Evolutionary conservation across 2,113 vertebrate genomes (phyloP), one percentile per base, ranked within the genome.

Genomic region (Cyprinodon variegatus): DNA sequence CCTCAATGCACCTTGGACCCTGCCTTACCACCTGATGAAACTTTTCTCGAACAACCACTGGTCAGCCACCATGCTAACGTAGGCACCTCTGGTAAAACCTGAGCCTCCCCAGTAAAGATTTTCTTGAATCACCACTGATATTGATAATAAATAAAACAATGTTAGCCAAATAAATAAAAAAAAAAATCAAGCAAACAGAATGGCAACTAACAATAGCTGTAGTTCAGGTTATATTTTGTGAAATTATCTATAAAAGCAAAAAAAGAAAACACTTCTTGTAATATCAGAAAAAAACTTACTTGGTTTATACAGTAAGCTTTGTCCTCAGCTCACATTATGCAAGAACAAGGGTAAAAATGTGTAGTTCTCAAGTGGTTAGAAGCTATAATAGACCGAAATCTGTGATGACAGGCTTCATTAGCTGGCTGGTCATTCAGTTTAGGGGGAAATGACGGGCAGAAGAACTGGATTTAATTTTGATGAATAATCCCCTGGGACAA

Each of bases 351-450:
- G 36, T 12, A 17, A 69, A 29, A 75, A 75, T 20, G 0, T 61
- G 48, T 68, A 40, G 20, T 67, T 86, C 77, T 86, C 57, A 5
- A 74, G 73, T 72, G 68, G 63, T 70, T 71, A 37, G 9, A 50
- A 82, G 53, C 86, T 70, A 70, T 65, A 70, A 70, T 78, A 57
- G 76, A 82, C 77, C 75, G 79, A 81, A 78, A 11, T 68, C 74
- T 76, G 70, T 17, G 63, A 87, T 82, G 79, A 83, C 83, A 85
- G 80, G 75, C 64, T 68, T 78, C 83, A 86, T 91, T 87, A 84
- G 83, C 87, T 82, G 90, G 83, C 69, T 57, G 69, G 81, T 84
- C 74, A 72, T 81, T 89, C 79, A 82, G 65, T 82, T 78, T 74
- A 53, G 59, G 53, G 45, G 37, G 71, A 69, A 77, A 78, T 46